These are phyloP conservation scores for Chloroceryle inda DNA, from an alignment of 2,797 vertebrate genomes.

Conservation along the genomic window DNA sequence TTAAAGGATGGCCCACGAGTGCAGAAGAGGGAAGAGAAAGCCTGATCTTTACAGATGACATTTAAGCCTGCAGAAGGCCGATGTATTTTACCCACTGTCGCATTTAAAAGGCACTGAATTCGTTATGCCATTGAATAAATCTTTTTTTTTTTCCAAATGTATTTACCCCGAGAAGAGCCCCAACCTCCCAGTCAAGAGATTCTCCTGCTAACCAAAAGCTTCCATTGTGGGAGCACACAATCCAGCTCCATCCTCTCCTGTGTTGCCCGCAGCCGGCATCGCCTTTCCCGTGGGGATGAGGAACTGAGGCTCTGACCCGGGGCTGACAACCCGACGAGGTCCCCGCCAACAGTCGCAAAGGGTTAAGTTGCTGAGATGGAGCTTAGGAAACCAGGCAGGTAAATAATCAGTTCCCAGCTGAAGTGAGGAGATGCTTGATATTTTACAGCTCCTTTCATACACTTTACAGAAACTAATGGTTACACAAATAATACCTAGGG, in stretches of 20 bases:
- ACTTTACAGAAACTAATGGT: constrained; percentile 57
- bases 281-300: rapidly evolving
- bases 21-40: background rate
- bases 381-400: constrained; percentile 20
- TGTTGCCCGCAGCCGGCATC: rapidly evolving
- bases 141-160: background rate
- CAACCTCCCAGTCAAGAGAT: background rate
- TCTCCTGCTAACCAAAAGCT: background rate
- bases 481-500: constrained; percentile 58
- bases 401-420: constrained; percentile 14
- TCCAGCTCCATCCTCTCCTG: background rate
- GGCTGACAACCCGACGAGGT: rapidly evolving
- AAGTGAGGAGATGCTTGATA: constrained; percentile 30
- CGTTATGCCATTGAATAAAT: constrained; percentile 40
- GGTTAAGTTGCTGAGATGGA: background rate
- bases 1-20: rapidly evolving
- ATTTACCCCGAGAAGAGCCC: background rate
- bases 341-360: rapidly evolving
- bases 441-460: constrained; percentile 52
- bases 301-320: rapidly evolving
- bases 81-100: constrained; percentile 56
- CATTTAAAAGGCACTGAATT: constrained; percentile 64
- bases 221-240: rapidly evolving
- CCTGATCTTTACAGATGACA: constrained; percentile 63
- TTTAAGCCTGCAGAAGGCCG: constrained; percentile 43